phyloP scores from a whole-genome alignment of 2,888 invertebrate genomes.

The Sinhomidia bicolor region DNA sequence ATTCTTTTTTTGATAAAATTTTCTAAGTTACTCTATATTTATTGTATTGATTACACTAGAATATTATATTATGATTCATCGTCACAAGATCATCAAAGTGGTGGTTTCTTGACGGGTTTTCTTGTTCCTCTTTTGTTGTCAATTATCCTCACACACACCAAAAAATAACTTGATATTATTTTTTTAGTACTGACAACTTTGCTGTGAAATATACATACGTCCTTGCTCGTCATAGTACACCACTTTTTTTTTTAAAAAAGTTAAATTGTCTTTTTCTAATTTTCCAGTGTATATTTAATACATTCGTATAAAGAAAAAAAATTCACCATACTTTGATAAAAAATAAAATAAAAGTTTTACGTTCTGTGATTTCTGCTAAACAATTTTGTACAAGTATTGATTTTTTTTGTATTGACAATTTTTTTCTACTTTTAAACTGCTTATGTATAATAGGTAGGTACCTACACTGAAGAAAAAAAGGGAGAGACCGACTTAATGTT shows the following conservation, averaged over 20 bases:
- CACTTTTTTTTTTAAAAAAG: neutral
- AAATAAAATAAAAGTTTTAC: neutral
- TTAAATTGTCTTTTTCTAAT: too few species aligned
- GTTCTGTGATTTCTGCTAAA: constrained; percentile 6
- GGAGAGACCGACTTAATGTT: neutral
- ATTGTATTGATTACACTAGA: constrained; percentile 28
- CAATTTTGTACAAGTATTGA: neutral
- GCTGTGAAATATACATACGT: neutral
- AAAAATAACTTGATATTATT: too few species aligned
- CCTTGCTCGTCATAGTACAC: neutral
- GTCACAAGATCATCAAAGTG: constrained; percentile 28
- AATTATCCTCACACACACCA: too few species aligned
- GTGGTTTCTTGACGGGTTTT: neutral
- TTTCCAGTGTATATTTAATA: too few species aligned
- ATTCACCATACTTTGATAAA: neutral
- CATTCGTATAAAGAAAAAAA: too few species aligned
- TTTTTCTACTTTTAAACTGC: neutral
- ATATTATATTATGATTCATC: constrained; percentile 51
- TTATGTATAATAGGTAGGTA: too few species aligned
- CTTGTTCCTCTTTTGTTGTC: constrained; percentile 15
- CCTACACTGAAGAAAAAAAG: neutral
- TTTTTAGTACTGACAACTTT: neutral
- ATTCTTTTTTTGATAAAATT: constrained; percentile 25
- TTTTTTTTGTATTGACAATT: neutral
- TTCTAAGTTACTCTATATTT: constrained; percentile 30